Evolutionary conservation across 2,113 vertebrate genomes (phyloP), one percentile per base, ranked within the genome.

Genomic region (Montifringilla adamsi): DNA sequence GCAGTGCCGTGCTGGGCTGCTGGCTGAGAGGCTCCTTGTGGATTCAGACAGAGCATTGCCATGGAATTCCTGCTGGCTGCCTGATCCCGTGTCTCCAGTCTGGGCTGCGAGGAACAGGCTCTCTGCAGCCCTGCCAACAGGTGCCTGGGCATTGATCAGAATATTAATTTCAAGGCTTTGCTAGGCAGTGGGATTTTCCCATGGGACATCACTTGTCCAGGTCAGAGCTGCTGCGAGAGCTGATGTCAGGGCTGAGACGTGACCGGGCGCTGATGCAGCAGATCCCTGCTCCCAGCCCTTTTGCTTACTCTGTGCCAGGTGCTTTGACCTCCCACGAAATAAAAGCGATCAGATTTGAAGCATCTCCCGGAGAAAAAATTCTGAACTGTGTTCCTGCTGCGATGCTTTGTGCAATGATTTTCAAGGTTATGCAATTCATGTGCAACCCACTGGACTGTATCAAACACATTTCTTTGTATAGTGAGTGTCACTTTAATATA

Each of bases 391-490:
- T 59, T 94, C 92, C 86, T 55, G 72, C 88, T 89, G 93, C 4
- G 27, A 60, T 74, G 88, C 82, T 96, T 92, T 93, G 63, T 94
- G 90, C 89, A 35, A 62, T 80, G 77, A 67, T 90, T 96, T 92
- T 89, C 91, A 91, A 84, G 94, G 86, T 93, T 90, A 84, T 84
- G 91, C 83, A 83, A 92, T 93, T 96, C 79, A 70, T 47, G 83
- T 86, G 86, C 76, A 81, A 88, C 68, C 76, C 89, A 69, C 91
- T 90, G 91, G 93, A 93, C 87, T 84, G 73, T 86, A 89, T 88
- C 77, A 72, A 96, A 78, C 86, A 52, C 77, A 37, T 84, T 91
- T 78, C 91, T 92, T 81, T 90, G 73, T 87, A 67, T 13, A 24
- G 75, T 69, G 73, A 91, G 91, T 82, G 87, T 92, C 84, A 52